Percentiles rank a stretch among this genome's conserved stretches.
Evolutionary conservation across 2,113 vertebrate species (phyloP).

Genomic region (Athene noctua): DNA sequence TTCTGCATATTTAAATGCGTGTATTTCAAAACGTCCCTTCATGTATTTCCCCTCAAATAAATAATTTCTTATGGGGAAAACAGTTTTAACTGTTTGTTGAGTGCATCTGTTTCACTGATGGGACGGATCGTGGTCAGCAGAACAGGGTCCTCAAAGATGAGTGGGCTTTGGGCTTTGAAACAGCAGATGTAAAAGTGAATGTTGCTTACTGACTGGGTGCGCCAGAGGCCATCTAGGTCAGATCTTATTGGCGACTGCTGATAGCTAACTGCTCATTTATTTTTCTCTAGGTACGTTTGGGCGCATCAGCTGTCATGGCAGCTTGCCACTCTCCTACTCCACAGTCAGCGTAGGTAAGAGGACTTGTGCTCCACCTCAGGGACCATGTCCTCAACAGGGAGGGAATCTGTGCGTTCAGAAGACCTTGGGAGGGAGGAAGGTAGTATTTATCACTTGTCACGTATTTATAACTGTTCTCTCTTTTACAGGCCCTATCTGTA

Average conservation of each 20-base stretch:
- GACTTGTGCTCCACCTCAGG: not conserved
- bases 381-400: not conserved
- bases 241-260: not conserved
- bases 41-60: not conserved
- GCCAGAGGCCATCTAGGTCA: not conserved
- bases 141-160: not conserved
- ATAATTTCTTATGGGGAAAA: not conserved
- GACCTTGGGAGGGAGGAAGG: not conserved
- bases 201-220: not conserved
- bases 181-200: not conserved
- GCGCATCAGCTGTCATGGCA: constrained; percentile 55
- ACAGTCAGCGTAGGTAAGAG: constrained; percentile 60
- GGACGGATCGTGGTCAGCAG: not conserved
- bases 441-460: not conserved
- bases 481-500: constrained; percentile 64
- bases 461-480: not conserved
- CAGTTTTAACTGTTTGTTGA: not conserved
- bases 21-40: not conserved
- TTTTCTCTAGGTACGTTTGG: constrained; percentile 61
- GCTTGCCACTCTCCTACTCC: constrained; percentile 60
- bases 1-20: not conserved
- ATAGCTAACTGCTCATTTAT: not conserved
- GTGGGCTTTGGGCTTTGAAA: not conserved
- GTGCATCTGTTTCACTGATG: not conserved
- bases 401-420: not conserved